Conservation (phyloP, 2,113 vertebrate species). For the Aramus guarauna region DNA sequence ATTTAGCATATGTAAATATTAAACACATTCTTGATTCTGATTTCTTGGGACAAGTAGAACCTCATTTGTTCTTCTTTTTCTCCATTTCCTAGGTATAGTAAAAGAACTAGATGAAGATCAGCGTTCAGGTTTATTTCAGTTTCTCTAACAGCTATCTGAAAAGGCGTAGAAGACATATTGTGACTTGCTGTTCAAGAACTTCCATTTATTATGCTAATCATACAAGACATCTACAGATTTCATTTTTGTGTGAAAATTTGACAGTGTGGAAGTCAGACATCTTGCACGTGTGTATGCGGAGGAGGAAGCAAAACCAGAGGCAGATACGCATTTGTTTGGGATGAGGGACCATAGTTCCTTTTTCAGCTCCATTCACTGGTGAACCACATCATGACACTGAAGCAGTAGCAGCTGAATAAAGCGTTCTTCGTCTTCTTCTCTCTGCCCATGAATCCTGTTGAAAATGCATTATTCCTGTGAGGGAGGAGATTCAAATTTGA, state of each 20-base stretch:
- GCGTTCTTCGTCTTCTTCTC: background rate
- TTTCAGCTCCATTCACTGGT: background rate
- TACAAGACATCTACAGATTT: background rate
- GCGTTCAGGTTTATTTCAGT: background rate
- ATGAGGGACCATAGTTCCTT: background rate
- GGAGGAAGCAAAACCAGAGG: background rate
- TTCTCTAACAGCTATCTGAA: background rate
- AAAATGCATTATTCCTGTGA: background rate
- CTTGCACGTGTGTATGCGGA: background rate
- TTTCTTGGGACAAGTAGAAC: background rate
- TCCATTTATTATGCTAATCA: background rate
- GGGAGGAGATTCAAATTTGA: background rate
- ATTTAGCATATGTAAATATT: background rate
- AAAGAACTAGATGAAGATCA: background rate
- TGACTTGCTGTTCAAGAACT: background rate
- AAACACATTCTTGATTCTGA: background rate
- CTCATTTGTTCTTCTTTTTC: background rate
- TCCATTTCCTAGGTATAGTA: background rate
- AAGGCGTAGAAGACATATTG: background rate
- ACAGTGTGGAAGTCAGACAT: background rate
- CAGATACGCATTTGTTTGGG: rapidly evolving
- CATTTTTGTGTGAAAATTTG: background rate
- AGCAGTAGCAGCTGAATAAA: background rate
- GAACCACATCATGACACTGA: background rate
- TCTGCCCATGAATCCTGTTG: background rate